Conservation (phyloP, 2,113 vertebrate genomes). For the Xenopus laevis region DNA sequence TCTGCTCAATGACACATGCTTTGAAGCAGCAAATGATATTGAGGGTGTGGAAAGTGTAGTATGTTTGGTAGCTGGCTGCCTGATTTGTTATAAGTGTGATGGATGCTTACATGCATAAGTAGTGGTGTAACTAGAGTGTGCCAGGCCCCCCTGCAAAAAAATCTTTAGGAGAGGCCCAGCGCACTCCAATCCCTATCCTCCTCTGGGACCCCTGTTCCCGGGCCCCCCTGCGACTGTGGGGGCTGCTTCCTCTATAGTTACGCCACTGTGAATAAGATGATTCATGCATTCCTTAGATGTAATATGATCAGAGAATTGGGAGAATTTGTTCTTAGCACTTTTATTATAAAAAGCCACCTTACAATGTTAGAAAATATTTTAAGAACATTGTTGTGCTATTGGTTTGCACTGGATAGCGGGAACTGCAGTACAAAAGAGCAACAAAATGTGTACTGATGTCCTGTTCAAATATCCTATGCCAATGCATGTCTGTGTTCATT, state of each 20-base stretch:
- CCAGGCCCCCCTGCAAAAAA: too few species aligned
- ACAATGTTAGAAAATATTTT: not conserved
- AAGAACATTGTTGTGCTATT: not conserved
- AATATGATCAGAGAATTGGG: not conserved
- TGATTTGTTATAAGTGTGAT: not conserved
- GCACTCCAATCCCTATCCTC: too few species aligned
- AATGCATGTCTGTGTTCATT: too few species aligned
- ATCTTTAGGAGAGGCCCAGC: too few species aligned
- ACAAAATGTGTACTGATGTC: not conserved
- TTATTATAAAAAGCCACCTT: not conserved
- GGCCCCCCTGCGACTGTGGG: too few species aligned
- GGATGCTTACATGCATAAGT: not conserved
- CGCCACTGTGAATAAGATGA: too few species aligned
- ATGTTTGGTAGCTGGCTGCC: constrained; percentile 27
- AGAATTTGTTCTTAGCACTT: not conserved
- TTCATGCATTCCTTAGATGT: not conserved
- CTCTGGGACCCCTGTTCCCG: too few species aligned
- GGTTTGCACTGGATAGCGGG: not conserved
- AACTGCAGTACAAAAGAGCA: not conserved
- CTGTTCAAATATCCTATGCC: too few species aligned
- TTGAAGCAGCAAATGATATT: constrained; percentile 3
- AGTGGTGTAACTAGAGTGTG: too few species aligned
- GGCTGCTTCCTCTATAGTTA: too few species aligned
- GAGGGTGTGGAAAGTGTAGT: not conserved
- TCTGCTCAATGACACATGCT: constrained; percentile 12